Percentiles rank a stretch among this genome's conserved stretches.
Conservation (phyloP, 2,797 vertebrate species). For the Botia almorhae region DNA sequence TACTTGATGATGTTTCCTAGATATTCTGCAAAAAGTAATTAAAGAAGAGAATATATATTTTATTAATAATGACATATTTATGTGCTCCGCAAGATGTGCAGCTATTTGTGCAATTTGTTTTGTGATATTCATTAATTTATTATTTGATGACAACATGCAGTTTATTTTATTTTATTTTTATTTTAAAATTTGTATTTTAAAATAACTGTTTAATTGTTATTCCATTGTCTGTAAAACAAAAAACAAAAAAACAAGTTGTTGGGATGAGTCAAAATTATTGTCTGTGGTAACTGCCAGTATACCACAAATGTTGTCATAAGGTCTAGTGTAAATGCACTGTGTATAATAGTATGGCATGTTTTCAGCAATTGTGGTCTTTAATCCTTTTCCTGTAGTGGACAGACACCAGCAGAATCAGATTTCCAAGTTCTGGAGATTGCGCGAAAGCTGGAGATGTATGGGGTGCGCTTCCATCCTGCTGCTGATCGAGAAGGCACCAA, state of each 20-base stretch:
- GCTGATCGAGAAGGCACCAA: slow-evolving; percentile 92
- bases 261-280: no score
- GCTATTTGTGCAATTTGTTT: no score
- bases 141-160: no score
- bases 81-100: not conserved
- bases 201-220: no score
- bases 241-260: no score
- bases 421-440: slow-evolving; percentile 97
- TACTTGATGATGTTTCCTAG: slow-evolving; percentile 55
- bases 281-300: no score
- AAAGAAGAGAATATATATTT: not conserved
- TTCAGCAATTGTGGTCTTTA: slow-evolving; percentile 5
- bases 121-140: no score
- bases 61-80: not conserved
- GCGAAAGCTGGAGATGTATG: slow-evolving; percentile 96
- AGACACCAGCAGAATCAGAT: slow-evolving; percentile 97
- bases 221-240: no score
- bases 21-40: slow-evolving; percentile 44
- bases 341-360: not conserved
- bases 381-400: slow-evolving; percentile 77
- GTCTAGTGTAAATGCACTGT: not conserved
- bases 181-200: no score
- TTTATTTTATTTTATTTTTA: no score
- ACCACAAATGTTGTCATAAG: no score
- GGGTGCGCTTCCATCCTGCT: slow-evolving; percentile 91